A percentile compares a stretch with the other conserved stretches of the same genome.
phyloP scores from a whole-genome alignment of 2,113 vertebrate species.

The Malurus melanocephalus region DNA sequence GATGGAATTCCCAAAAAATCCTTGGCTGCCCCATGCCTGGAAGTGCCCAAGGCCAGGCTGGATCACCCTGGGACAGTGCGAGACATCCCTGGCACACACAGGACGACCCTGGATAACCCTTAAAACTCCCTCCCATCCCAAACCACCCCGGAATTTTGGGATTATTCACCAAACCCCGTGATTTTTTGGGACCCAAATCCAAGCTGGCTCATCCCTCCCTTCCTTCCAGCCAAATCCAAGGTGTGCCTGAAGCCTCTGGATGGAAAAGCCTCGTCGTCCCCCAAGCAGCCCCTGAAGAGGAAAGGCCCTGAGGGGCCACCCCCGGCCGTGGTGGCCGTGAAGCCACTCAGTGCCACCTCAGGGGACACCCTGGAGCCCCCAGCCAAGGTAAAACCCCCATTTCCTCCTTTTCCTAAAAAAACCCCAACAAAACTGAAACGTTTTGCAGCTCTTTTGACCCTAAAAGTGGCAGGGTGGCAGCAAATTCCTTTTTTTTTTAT shows the following conservation, averaged over 20 bases:
- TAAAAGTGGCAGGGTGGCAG: rapidly evolving
- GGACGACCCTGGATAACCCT: background rate
- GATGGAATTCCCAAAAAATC: background rate
- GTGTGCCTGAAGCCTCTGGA: constrained; percentile 84
- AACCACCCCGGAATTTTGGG: rapidly evolving
- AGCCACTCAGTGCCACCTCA: constrained; percentile 72
- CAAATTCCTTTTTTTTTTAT: background rate
- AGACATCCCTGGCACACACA: background rate
- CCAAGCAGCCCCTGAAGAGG: constrained; percentile 76
- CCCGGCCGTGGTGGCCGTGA: constrained; percentile 86
- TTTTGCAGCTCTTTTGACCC: background rate
- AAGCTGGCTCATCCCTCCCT: background rate
- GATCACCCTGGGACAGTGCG: background rate
- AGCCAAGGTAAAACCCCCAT: constrained; percentile 50
- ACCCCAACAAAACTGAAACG: rapidly evolving
- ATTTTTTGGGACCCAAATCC: background rate
- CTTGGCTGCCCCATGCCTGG: background rate
- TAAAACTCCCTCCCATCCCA: background rate
- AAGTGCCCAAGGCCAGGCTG: background rate
- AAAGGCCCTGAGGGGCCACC: constrained; percentile 65
- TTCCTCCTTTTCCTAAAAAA: background rate
- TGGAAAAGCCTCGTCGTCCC: constrained; percentile 66
- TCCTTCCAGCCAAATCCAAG: constrained; percentile 80
- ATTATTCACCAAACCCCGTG: rapidly evolving
- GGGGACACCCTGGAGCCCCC: background rate